Conservation (phyloP, 2,888 invertebrate genomes). For the Odontocerum albicorne region DNA sequence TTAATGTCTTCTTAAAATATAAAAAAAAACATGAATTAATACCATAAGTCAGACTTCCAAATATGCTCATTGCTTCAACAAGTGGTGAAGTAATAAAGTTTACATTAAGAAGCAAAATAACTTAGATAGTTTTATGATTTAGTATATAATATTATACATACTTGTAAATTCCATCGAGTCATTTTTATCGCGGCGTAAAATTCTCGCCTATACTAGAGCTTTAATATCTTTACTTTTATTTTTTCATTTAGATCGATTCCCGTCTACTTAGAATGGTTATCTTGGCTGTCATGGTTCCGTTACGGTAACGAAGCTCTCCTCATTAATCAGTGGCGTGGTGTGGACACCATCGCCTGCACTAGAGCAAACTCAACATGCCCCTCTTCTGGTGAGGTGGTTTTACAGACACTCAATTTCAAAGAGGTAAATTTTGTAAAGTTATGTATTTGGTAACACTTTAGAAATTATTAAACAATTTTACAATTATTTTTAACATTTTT, state of each 20-base stretch:
- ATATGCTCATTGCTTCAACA: too few relatives aligned
- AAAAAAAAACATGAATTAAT: too few relatives aligned
- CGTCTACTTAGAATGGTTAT: conserved; percentile 80
- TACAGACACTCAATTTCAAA: conserved; percentile 77
- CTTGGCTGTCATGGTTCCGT: conserved; percentile 89
- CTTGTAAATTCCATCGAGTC: too few relatives aligned
- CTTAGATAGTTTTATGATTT: too few relatives aligned
- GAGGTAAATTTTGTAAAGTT: conserved; percentile 54
- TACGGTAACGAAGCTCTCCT: conserved; percentile 88
- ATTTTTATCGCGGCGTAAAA: too few relatives aligned
- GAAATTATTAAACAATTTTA: background rate
- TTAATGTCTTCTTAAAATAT: too few relatives aligned
- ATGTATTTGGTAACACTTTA: background rate
- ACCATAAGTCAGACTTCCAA: too few relatives aligned
- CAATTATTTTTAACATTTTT: background rate
- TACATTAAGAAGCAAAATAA: too few relatives aligned
- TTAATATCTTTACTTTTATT: too few relatives aligned
- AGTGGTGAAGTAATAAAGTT: too few relatives aligned
- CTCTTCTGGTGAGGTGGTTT: conserved; percentile 72
- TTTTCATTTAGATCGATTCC: conserved; percentile 73
- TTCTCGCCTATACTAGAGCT: too few relatives aligned
- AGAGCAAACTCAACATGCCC: conserved; percentile 76
- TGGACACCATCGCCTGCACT: conserved; percentile 76
- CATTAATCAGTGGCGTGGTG: conserved; percentile 86
- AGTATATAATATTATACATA: too few relatives aligned